Evolutionary conservation across 2,888 invertebrate species (phyloP), one percentile per base, ranked within the genome.

Genomic region (Pogonocherus hispidulus): DNA sequence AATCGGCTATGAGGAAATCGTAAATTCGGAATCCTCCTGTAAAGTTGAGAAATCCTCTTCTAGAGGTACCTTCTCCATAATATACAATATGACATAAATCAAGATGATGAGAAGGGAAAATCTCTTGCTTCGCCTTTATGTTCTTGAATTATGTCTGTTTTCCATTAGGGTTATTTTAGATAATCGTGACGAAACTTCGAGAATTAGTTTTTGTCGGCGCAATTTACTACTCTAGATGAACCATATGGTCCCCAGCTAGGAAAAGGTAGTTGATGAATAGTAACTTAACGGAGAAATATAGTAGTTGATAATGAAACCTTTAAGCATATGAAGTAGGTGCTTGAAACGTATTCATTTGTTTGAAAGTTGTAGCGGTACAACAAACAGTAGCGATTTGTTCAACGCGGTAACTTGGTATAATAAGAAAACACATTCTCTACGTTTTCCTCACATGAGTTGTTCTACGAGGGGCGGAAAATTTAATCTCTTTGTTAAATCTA

Each of bases 101-200:
- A 63, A 46, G 63, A 20, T 6, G 57, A 63, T 46, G 63, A 46
- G 44, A 54, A 63, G 41, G 63, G 63, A 63, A 63, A 63, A 54
- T 55, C 63, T 44, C 55, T 41, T 32, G 54, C 37, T 46, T 46
- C 54, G 54, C 63, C 55, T 63, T 63, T 63, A 27, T 63, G 47
- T 54, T 54, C 52, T 23, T 63, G 63, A 63, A 54, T 63, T 63
- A 63, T 63, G 63, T 63, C 63, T 63, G 63, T 63, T 63, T 63
- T 63, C 63, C 63, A 63, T 63, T 63, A 63, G 55, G 44, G 59
- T 18, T 59, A 59, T 59, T 59, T 59, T 46, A 54, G 63, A 63
- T 52, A 47, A 63, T 63, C 63, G 32, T 22, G 55, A 54, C 11
- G 35, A 41, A 55, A 47, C 59, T 59, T 59, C n/a, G 4, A n/a